These are phyloP conservation scores for Eptesicus fuscus DNA, from an alignment of 2,113 vertebrate genomes.

Conservation along the genomic window DNA sequence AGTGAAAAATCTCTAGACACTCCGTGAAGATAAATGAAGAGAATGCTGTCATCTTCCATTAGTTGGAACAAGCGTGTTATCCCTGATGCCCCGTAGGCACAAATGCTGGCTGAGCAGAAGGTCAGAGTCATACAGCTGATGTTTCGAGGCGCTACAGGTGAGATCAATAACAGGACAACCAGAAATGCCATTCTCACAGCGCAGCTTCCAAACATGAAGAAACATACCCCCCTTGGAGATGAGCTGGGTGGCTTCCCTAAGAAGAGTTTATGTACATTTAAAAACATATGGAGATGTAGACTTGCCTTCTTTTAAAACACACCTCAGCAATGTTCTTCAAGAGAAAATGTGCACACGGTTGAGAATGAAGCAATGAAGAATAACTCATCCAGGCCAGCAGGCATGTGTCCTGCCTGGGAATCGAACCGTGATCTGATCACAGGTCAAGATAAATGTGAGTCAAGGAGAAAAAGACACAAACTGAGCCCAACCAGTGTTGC, in stretches of 20 bases:
- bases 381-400: neutral
- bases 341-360: neutral
- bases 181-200: neutral
- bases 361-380: neutral
- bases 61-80: neutral
- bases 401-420: no score
- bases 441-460: no score
- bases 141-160: no score
- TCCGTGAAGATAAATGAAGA: neutral
- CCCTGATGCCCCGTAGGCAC: neutral
- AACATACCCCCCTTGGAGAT: neutral
- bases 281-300: neutral
- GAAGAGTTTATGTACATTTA: neutral
- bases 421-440: no score
- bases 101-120: neutral
- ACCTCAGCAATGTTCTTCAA: neutral
- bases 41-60: neutral
- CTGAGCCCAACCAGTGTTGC: neutral
- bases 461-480: no score
- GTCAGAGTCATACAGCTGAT: neutral
- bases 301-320: neutral
- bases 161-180: neutral
- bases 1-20: neutral
- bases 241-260: neutral
- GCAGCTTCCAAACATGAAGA: neutral